A percentile compares a stretch with the other conserved stretches of the same genome.
Evolutionary conservation across 2,797 vertebrate genomes (phyloP).

Genomic region (Paguma larvata): DNA sequence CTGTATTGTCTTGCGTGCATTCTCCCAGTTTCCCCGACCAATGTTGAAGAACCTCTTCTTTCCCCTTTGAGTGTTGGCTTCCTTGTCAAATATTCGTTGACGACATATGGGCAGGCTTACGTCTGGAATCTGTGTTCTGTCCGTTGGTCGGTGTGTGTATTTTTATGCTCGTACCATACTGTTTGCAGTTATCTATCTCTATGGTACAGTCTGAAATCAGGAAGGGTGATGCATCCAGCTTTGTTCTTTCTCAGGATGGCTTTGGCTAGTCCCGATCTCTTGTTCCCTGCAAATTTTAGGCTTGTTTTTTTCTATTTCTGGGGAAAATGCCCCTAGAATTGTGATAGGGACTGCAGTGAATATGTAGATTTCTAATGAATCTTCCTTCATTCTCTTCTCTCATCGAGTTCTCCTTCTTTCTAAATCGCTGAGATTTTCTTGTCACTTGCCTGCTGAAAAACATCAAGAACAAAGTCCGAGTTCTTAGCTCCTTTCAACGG

Average conservation of each 20-base stretch:
- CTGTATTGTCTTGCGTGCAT: neutral
- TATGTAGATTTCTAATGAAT: neutral
- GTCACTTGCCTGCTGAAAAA: neutral
- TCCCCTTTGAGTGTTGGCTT: neutral
- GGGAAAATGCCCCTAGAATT: neutral
- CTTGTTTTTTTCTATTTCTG: neutral
- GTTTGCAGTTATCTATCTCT: neutral
- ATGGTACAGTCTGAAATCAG: neutral
- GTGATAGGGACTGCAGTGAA: neutral
- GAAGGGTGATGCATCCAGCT: neutral
- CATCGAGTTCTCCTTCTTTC: neutral
- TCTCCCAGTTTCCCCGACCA: neutral
- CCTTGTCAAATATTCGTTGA: neutral
- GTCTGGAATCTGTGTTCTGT: neutral
- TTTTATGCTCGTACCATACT: neutral
- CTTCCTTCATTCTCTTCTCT: neutral
- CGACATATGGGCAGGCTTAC: neutral
- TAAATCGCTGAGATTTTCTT: neutral
- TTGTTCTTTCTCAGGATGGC: neutral
- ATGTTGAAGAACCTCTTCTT: neutral
- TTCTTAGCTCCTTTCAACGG: neutral
- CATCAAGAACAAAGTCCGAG: neutral
- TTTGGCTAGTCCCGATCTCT: neutral
- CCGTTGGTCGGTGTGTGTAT: neutral
- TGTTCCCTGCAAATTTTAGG: neutral